phyloP scores from a whole-genome alignment of 2,797 vertebrate species.

The Esox lucius region DNA sequence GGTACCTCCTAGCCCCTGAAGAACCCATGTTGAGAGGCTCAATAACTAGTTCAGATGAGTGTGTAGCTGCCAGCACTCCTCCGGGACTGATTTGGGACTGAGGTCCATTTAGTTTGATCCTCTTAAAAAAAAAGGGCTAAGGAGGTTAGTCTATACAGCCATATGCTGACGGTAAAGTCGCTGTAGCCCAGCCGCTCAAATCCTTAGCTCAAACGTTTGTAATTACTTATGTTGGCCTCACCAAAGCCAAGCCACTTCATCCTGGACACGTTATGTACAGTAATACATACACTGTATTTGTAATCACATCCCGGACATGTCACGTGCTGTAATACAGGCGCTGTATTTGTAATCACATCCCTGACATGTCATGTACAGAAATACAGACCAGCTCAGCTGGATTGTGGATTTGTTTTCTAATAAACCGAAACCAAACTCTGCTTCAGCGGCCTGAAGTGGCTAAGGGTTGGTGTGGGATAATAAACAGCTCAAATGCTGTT shows the following conservation, averaged over 20 bases:
- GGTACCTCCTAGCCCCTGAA: background rate
- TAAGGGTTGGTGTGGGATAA: background rate
- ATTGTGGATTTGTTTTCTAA: background rate
- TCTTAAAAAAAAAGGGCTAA: constrained; percentile 53
- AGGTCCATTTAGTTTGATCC: constrained; percentile 60
- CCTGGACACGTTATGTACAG: background rate
- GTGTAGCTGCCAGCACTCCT: background rate
- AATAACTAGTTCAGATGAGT: background rate
- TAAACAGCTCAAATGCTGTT: background rate
- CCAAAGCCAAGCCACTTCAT: constrained; percentile 1
- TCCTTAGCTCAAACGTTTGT: constrained; percentile 4
- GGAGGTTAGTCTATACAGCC: constrained; percentile 56
- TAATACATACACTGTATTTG: background rate
- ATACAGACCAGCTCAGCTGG: background rate
- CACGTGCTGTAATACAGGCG: background rate
- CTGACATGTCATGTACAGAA: background rate
- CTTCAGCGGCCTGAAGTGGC: background rate
- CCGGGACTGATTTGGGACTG: constrained; percentile 6
- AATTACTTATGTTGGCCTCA: constrained; percentile 8
- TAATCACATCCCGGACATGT: background rate
- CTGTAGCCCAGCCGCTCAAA: constrained; percentile 1
- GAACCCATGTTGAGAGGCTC: background rate
- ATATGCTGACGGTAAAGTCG: constrained; percentile 51
- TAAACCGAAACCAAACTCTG: background rate
- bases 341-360: background rate